Evolutionary conservation across 2,113 vertebrate species (phyloP), one percentile per base, ranked within the genome.

Genomic region (Colistium nudipinnis): DNA sequence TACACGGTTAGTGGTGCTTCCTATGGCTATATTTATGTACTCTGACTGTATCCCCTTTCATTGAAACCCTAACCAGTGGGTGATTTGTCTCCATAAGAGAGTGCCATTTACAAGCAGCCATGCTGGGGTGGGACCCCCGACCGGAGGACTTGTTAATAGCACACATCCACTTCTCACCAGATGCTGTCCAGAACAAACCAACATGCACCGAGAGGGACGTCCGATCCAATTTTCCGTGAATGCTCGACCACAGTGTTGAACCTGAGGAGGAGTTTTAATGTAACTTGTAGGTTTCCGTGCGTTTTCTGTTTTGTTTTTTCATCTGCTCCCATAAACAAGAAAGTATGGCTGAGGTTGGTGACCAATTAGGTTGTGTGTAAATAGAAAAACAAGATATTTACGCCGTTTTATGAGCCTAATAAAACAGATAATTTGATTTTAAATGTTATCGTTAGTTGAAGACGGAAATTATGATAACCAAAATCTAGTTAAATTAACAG

Each of bases 51-150:
- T 90, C 85, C 75, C 84, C 85, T 92, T 92, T 90, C 87, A 91
- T 86, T 84, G 88, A 85, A 85, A 86, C 80, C 66, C 76, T 67
- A 85, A 88, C 87, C 87, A 85, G 84, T 70, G 90, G 88, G 70
- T 76, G 76, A 86, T 89, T 87, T 91, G 84, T 90, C 88, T 86
- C 87, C 80, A 87, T 89, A 91, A 90, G 89, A 91, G 85, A 87
- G 78, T 80, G 45, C 87, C 89, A 91, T 93, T 92, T 91, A 91
- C 91, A 89, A 89, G 91, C 81, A 90, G 85, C 79, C 90, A 72
- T 87, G 89, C 90, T 91, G 87, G 81, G 89, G 88, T 76, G 83
- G 86, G 88, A 84, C 89, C 78, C n/a, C 72, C 81, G 62, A 87
- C 84, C 67, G 66, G 85, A 84, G 80, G 78, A 81, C 88, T 90